Base-by-base conservation (phyloP, 2,888 invertebrate species). In the Aphrophora alni region DNA sequence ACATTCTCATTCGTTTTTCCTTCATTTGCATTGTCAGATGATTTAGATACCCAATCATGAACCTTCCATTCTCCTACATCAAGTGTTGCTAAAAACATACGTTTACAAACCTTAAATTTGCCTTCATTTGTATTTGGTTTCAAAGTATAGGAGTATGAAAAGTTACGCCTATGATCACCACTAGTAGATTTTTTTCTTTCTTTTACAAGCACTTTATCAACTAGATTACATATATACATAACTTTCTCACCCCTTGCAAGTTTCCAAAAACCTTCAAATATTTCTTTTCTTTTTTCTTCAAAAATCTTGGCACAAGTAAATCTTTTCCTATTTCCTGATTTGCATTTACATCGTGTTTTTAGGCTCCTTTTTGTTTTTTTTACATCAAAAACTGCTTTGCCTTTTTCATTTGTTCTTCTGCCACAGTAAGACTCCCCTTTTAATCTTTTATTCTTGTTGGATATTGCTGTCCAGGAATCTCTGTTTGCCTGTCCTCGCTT, bases 341-440 rank as follows among this genome's bases (percentile, higher is more conserved):
- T 68, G 68, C 68, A 68, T 68, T 21, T 21, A 12, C 68, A 68
- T 21, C 68, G 68, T 21, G 68, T 10, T 68, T 68, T 68, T 68
- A 68, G n/a, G n/a, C 68, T n/a, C 24, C 24, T 68, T 68, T n/a
- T 24, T 24, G 21, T 5, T 68, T 68, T 68, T 68, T 68, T 68
- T 21, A 68, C 68, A 68, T 68, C 68, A 68, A 68, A 68, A 68
- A 68, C 68, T 21, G 68, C 24, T 68, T 68, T 68, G 21, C 68
- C 68, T 68, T 68, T 24, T 68, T 68, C 14, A 12, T 68, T 68
- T 68, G n/a, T 68, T 24, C 68, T 68, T 24, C 68, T 68, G 24
- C 68, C 68, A 68, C 5, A 68, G 24, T 68, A 68, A 21, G n/a
- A n/a, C 24, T 68, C 68, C 24, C 68, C 68, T 24, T 68, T 68